Base-by-base conservation (phyloP, 2,888 invertebrate species). In the Koerneria pararmatus region DNA sequence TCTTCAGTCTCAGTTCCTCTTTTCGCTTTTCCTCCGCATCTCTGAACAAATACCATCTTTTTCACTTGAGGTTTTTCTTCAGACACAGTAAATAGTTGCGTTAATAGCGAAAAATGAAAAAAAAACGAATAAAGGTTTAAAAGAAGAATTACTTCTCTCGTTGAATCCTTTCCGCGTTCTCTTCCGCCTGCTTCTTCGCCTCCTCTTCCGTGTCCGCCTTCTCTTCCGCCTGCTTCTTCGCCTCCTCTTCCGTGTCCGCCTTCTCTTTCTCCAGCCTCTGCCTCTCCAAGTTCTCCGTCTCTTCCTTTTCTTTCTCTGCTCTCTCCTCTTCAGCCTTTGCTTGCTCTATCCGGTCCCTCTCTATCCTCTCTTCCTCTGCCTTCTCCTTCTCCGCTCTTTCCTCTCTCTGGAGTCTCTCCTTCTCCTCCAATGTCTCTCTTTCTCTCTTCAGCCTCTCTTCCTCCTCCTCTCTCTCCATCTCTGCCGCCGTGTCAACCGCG, bases 261-360 rank as follows among this genome's bases (percentile, higher is more conserved):
- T 34, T 35, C 53, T 54, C 19, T 41, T 34, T 34, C n/a, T 8
- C 27, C 48, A 29, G 54, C 63, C 1, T 66, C 19, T 5, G 60
- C 34, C 31, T 19, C 19, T 22, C 54, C 51, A 0, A 37, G 34
- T 4, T 68, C 69, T 37, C 15, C 24, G 41, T 56, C 34, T 69
- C 64, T 67, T 69, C 60, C 56, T 37, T 37, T n/a, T 59, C 51
- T 34, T 65, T 34, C 41, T 61, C 59, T 53, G 53, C 54, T 3
- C 57, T 61, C 35, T 59, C 65, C 8, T 62, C 65, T 15, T 58
- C 46, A 51, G 48, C 70, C 32, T 34, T 41, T 61, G 24, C n/a
- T n/a, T n/a, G n/a, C n/a, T 69, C 65, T 48, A 49, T 65, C 1
- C 54, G 32, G 37, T 66, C 56, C 60, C 71, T 71, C 31, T 69